A percentile compares a stretch with the other conserved stretches of the same genome.
Evolutionary conservation across 2,113 vertebrate genomes (phyloP).

Genomic region (Pelusios castaneus): DNA sequence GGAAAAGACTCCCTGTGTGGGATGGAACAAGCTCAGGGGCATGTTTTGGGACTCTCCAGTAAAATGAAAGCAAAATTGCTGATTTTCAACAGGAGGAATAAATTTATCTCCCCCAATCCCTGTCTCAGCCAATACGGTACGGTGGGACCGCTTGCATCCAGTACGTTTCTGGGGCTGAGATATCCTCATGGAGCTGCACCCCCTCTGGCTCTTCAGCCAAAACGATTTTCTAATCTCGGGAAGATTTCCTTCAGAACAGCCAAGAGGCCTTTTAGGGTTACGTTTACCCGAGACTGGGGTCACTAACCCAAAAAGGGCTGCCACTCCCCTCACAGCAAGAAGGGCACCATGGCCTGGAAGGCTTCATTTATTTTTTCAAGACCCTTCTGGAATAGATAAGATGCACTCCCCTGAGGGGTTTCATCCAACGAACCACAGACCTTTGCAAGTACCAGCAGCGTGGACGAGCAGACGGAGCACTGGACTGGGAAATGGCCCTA

Average conservation of each 20-base stretch:
- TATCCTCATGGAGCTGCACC: rapidly evolving
- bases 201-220: too few species aligned
- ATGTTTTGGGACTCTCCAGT: background rate
- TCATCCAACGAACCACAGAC: background rate
- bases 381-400: background rate
- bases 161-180: background rate
- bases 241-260: background rate
- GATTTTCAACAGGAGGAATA: background rate
- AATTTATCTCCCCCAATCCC: background rate
- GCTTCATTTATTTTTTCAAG: background rate
- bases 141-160: background rate
- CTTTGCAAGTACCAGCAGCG: background rate
- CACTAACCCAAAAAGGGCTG: too few species aligned
- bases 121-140: background rate
- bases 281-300: too few species aligned
- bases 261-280: background rate
- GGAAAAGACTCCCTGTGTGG: background rate
- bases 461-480: background rate
- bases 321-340: too few species aligned
- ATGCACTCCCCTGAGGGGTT: background rate
- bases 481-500: background rate
- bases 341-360: background rate
- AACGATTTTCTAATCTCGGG: background rate
- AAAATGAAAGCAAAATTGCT: background rate
- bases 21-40: rapidly evolving